Evolutionary conservation across 92 coral and sea anemone species (phyloP).

Genomic region (Phymanthus crucifer): DNA sequence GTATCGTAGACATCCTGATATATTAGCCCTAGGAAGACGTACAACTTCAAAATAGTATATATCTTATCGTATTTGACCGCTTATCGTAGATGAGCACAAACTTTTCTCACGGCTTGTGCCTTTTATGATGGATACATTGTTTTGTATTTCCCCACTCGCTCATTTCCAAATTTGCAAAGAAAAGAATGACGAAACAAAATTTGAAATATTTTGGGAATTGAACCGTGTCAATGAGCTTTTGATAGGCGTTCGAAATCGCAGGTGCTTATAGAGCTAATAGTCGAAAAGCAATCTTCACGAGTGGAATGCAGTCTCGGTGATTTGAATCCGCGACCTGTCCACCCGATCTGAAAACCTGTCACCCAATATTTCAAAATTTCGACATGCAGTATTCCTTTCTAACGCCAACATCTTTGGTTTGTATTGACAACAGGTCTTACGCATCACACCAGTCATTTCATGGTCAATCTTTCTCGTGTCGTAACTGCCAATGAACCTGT

Average conservation of each 20-base stretch:
- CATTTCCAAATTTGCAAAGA: constrained; percentile 29
- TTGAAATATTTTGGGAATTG: constrained; percentile 8
- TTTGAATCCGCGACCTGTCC: constrained; percentile 35
- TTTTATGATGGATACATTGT: no score
- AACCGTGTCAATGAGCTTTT: background rate
- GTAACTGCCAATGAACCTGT: constrained; percentile 35
- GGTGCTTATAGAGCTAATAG: constrained; percentile 23
- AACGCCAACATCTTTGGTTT: constrained; percentile 9
- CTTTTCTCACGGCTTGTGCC: background rate
- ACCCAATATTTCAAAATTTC: constrained; percentile 24
- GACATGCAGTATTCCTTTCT: constrained; percentile 12
- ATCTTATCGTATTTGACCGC: constrained; percentile 24
- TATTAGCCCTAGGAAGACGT: background rate
- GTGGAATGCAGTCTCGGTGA: constrained; percentile 31
- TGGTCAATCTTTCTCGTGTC: constrained; percentile 19
- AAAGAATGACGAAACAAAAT: constrained; percentile 22
- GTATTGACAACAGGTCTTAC: constrained; percentile 25
- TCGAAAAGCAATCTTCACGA: constrained; percentile 11
- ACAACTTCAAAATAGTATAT: constrained; percentile 18
- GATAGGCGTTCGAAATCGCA: no score
- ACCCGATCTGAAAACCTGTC: constrained; percentile 21
- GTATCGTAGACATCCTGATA: background rate
- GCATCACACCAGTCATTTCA: constrained; percentile 24
- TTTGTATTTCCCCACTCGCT: background rate
- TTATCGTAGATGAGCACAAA: background rate